Percentiles rank a stretch among this genome's conserved stretches.
Evolutionary conservation across 2,113 vertebrate genomes (phyloP).

Genomic region (Rhineura floridana): DNA sequence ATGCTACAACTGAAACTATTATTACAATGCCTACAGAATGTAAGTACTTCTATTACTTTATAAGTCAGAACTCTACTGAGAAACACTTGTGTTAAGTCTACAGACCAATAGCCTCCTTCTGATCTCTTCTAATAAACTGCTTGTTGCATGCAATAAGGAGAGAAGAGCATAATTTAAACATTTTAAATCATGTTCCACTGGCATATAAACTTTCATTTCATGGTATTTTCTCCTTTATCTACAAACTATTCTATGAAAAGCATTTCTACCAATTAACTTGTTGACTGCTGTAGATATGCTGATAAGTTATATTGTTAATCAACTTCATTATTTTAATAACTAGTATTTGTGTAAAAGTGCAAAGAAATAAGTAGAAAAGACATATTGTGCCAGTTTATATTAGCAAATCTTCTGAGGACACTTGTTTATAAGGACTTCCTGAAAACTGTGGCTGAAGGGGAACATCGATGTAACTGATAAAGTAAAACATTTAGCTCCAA

Average conservation of each 20-base stretch:
- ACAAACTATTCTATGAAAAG: background rate
- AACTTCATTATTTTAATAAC: conserved; percentile 20
- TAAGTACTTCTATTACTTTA: conserved; percentile 79
- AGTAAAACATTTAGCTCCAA: conserved; percentile 6
- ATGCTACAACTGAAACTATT: conserved; percentile 92
- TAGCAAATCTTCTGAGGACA: conserved; percentile 14
- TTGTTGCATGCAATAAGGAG: conserved; percentile 63
- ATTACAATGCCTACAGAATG: conserved; percentile 95
- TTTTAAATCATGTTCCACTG: conserved; percentile 65
- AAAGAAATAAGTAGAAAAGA: background rate
- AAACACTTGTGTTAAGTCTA: conserved; percentile 66
- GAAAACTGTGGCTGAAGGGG: background rate
- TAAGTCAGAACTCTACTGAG: conserved; percentile 53
- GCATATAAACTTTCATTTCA: conserved; percentile 52
- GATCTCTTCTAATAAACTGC: conserved; percentile 75
- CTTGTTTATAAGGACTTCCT: conserved; percentile 19
- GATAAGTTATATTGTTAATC: conserved; percentile 45
- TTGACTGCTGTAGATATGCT: conserved; percentile 41
- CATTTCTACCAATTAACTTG: conserved; percentile 13
- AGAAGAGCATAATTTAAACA: conserved; percentile 60
- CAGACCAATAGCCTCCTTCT: conserved; percentile 74
- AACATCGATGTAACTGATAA: background rate
- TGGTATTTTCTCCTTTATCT: conserved; percentile 2
- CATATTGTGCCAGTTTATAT: conserved; percentile 9
- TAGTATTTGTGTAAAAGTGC: conserved; percentile 9